A percentile compares a stretch with the other conserved stretches of the same genome.
Evolutionary conservation across 1,140 invertebrate genomes (phyloP).

Genomic region (Plectus sambesii): DNA sequence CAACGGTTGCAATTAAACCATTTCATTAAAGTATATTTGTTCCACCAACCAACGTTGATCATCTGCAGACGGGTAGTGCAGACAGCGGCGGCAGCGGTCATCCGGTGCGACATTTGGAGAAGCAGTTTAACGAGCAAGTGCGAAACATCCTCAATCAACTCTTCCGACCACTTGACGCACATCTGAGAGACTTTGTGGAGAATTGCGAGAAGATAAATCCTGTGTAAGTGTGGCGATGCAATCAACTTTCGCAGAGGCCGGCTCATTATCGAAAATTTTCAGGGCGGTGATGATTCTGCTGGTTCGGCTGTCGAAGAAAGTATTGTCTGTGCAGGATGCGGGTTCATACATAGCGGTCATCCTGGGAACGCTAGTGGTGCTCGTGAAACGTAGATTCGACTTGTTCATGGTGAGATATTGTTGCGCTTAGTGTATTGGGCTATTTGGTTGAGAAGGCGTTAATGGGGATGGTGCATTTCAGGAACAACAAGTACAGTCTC

Average conservation of each 20-base stretch:
- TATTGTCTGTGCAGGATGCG: slow-evolving; percentile 74
- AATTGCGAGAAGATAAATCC: slow-evolving; percentile 28
- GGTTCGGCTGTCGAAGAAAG: slow-evolving; percentile 73
- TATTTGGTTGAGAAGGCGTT: slow-evolving; percentile 4
- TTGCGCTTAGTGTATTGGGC: slow-evolving; percentile 1
- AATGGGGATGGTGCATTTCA: slow-evolving; percentile 37
- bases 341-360: slow-evolving; percentile 80
- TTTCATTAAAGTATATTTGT: too few species aligned
- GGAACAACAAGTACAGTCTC: slow-evolving; percentile 66
- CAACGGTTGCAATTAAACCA: too few species aligned
- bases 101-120: slow-evolving; percentile 56
- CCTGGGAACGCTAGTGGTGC: slow-evolving; percentile 71
- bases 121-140: slow-evolving; percentile 39
- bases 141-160: slow-evolving; percentile 27
- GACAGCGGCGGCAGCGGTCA: slow-evolving; percentile 24
- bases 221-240: too few species aligned
- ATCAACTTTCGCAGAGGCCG: slow-evolving; percentile 5
- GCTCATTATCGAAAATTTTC: slow-evolving; percentile 38
- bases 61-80: slow-evolving; percentile 20
- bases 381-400: slow-evolving; percentile 89
- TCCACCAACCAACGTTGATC: too few species aligned
- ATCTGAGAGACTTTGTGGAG: slow-evolving; percentile 28
- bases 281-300: slow-evolving; percentile 84
- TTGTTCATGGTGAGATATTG: slow-evolving; percentile 61
- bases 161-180: slow-evolving; percentile 32